phyloP scores from a whole-genome alignment of 2,888 invertebrate genomes.

The Yponomeuta plumbellus region DNA sequence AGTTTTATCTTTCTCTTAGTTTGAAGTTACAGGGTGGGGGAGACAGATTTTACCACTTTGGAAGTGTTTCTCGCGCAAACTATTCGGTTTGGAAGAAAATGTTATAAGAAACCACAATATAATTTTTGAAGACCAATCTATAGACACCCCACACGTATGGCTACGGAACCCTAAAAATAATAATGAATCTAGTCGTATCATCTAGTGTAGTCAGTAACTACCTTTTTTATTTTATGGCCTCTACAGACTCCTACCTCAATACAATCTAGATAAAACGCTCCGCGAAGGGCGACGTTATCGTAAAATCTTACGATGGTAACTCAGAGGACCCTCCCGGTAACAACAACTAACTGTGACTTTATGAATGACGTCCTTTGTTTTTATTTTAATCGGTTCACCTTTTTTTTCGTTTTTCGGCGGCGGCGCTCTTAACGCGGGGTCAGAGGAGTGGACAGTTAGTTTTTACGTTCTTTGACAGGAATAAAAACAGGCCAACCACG shows the following conservation, averaged over 20 bases:
- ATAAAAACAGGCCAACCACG: background rate
- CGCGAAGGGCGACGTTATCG: conserved; percentile 32
- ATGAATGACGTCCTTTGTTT: conserved; percentile 31
- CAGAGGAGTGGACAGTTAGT: conserved; percentile 7
- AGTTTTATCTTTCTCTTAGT: too few species aligned
- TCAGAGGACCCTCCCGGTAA: conserved; percentile 32
- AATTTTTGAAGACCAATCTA: too few species aligned
- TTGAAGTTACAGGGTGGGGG: too few species aligned
- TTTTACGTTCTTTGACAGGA: conserved; percentile 4
- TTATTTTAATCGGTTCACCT: conserved; percentile 38
- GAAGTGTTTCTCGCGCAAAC: too few species aligned
- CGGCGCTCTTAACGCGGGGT: conserved; percentile 2
- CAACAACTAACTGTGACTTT: conserved; percentile 3
- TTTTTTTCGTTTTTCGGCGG: conserved; percentile 7
- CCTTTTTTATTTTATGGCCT: background rate
- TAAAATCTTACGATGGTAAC: conserved; percentile 53
- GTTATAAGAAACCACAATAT: too few species aligned
- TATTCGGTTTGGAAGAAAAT: too few species aligned
- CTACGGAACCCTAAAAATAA: too few species aligned
- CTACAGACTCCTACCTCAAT: conserved; percentile 1
- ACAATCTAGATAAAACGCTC: conserved; percentile 13
- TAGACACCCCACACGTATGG: too few species aligned
- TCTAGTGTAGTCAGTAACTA: background rate
- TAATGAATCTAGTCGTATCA: background rate
- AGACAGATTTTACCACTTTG: too few species aligned